These are phyloP conservation scores for Porphyrio hochstetteri DNA, from an alignment of 2,113 vertebrate species.

Conservation along the genomic window DNA sequence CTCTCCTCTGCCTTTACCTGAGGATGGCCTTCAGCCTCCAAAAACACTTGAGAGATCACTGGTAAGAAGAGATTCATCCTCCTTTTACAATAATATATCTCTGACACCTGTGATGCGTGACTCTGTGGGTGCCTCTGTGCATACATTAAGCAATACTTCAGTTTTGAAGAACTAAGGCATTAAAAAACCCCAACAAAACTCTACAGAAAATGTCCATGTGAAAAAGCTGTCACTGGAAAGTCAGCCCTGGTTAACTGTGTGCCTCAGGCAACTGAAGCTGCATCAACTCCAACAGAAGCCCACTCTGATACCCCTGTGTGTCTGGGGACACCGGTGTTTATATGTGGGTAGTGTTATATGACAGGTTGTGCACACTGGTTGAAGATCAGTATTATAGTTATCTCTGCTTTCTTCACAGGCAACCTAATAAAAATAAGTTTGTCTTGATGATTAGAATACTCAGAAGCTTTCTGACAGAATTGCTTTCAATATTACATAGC, in stretches of 20 bases:
- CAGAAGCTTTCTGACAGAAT: not conserved
- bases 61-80: not conserved
- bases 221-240: not conserved
- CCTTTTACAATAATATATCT: not conserved
- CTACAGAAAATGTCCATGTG: not conserved
- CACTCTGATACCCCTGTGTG: too few relatives aligned
- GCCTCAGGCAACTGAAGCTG: not conserved
- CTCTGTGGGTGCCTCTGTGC: too few relatives aligned
- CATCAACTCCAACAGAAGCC: not conserved
- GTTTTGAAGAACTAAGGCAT: not conserved
- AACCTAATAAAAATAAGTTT: not conserved
- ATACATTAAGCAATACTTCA: not conserved
- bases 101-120: too few relatives aligned
- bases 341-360: rapidly evolving
- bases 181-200: not conserved
- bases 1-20: not conserved
- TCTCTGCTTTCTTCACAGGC: not conserved
- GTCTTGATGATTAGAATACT: not conserved
- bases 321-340: not conserved
- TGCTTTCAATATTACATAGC: not conserved
- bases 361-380: rapidly evolving
- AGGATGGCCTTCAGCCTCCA: not conserved
- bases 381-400: not conserved
- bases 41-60: not conserved
- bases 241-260: not conserved